Percentiles rank a stretch among this genome's conserved stretches.
Conservation (phyloP, 2,888 invertebrate species). For the Drosophila bunnanda region DNA sequence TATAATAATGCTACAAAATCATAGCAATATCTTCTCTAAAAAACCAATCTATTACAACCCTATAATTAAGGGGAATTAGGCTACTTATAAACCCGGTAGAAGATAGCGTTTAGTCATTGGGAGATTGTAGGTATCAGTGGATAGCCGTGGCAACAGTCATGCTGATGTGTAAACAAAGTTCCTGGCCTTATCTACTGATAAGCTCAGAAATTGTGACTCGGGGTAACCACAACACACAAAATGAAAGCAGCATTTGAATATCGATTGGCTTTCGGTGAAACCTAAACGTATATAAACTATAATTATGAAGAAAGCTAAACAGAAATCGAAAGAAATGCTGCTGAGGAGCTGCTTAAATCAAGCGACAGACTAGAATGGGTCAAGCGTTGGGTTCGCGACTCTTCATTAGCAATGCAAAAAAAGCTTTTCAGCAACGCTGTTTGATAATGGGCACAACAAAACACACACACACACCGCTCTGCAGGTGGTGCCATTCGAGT, state of each 20-base stretch:
- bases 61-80: constrained; percentile 2
- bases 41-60: constrained; percentile 1
- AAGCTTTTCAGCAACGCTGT: constrained; percentile 25
- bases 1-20: not conserved
- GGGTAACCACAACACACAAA: constrained; percentile 1
- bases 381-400: constrained; percentile 37
- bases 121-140: not conserved
- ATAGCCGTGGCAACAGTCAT: constrained; percentile 25
- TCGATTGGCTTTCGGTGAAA: constrained; percentile 30
- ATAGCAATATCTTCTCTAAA: no score
- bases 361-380: constrained; percentile 34
- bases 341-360: constrained; percentile 6
- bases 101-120: not conserved
- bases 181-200: constrained; percentile 34
- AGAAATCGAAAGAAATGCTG: constrained; percentile 4
- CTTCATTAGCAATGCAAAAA: constrained; percentile 49
- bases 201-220: constrained; percentile 2
- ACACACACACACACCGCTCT: constrained; percentile 12
- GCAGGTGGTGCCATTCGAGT: constrained; percentile 33
- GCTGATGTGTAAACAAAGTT: constrained; percentile 37
- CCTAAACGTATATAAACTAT: constrained; percentile 26
- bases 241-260: constrained; percentile 37
- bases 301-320: constrained; percentile 39
- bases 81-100: no score
- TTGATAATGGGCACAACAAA: constrained; percentile 31